Conservation (phyloP, 2,888 invertebrate species). For the Macrophya annulata region DNA sequence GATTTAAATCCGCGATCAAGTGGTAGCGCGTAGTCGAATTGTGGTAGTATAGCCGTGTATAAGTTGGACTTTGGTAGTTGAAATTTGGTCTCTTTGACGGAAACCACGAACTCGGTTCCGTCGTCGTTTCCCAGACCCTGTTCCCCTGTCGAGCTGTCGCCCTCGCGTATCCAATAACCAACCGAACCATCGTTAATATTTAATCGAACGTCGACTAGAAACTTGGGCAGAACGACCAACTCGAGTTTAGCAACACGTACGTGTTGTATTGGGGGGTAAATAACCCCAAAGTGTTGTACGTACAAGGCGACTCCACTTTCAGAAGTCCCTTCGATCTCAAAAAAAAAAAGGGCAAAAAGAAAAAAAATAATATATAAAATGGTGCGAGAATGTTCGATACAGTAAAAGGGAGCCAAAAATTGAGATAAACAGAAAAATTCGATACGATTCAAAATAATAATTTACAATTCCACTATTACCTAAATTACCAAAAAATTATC, state of each 20-base stretch:
- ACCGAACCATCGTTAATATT: conserved; percentile 66
- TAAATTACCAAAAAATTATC: not conserved
- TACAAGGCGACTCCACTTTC: not conserved
- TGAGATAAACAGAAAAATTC: no score
- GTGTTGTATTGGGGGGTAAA: not conserved
- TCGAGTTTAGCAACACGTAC: not conserved
- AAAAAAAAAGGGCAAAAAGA: not conserved
- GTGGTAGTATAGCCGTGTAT: not conserved
- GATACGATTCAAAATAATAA: not conserved
- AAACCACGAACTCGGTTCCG: conserved; percentile 8
- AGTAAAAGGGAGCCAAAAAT: no score
- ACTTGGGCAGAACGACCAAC: conserved; percentile 60
- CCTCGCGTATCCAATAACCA: conserved; percentile 58
- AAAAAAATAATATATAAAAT: no score
- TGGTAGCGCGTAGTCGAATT: not conserved
- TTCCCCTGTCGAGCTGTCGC: conserved; percentile 29
- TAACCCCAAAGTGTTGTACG: not conserved
- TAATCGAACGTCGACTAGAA: conserved; percentile 65
- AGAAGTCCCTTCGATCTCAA: not conserved
- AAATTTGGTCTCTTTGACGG: conserved; percentile 41
- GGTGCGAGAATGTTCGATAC: no score
- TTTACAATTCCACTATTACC: not conserved
- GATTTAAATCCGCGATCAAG: not conserved
- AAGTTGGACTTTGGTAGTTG: not conserved
- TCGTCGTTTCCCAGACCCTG: not conserved